These are phyloP conservation scores for Drosophila ustulata DNA, from an alignment of 2,888 invertebrate genomes.

Conservation along the genomic window DNA sequence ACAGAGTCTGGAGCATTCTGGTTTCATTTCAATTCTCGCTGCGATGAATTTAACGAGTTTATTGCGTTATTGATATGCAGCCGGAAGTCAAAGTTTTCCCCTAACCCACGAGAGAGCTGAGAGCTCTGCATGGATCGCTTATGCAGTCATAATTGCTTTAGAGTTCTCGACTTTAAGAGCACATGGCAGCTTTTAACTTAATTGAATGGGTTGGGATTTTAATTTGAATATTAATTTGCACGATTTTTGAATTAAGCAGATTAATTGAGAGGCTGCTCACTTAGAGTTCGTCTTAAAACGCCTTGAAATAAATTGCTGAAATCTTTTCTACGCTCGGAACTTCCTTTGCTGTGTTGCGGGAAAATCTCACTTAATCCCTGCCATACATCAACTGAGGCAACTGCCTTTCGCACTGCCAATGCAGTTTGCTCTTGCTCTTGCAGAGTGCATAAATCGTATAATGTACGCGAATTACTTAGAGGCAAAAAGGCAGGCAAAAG, in stretches of 20 bases:
- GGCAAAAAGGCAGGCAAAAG: conserved; percentile 47
- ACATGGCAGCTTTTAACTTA: background rate
- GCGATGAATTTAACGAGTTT: conserved; percentile 56
- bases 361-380: conserved; percentile 62
- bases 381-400: conserved; percentile 50
- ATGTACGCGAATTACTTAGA: conserved; percentile 71
- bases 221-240: background rate
- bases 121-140: background rate
- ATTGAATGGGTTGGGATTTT: conserved; percentile 2
- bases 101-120: background rate
- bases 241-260: background rate
- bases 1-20: background rate
- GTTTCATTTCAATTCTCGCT: conserved; percentile 21
- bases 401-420: conserved; percentile 14
- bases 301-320: conserved; percentile 9
- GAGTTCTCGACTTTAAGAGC: conserved; percentile 9
- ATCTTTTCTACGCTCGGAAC: background rate
- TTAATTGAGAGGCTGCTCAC: too few species aligned
- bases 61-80: conserved; percentile 63
- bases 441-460: conserved; percentile 70
- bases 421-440: conserved; percentile 17
- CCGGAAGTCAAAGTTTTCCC: conserved; percentile 46
- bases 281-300: background rate
- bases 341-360: conserved; percentile 11
- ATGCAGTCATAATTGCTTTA: conserved; percentile 42